Evolutionary conservation across 37 sponge, comb jelly and placozoan species (phyloP), one percentile per base, ranked within the genome.

Genomic region (Haliclona indistincta): DNA sequence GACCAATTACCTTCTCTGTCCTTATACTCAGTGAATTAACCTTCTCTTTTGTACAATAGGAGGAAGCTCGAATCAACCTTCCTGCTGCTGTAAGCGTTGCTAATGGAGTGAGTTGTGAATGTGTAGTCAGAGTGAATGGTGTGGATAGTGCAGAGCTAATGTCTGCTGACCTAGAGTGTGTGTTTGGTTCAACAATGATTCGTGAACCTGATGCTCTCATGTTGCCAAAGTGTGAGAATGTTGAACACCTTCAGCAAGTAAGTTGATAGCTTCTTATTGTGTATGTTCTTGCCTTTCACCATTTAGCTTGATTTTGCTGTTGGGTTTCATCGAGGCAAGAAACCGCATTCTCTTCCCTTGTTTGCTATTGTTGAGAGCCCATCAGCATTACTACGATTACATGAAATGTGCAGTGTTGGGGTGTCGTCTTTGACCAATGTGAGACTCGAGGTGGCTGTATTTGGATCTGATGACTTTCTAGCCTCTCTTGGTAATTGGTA

Each of bases 391-490:
- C 26, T 94, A 26, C 82, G 91, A 54, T 23, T 97, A 11, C 80
- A 72, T 19, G 84, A 81, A 47, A 91, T 94, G 0, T 89, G 82
- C 47, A 38, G 79, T 34, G 76, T 75, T 69, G 73, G 88, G n/a
- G 43, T 30, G 5, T 22, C 55, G 20, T 2, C 8, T 11, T 37
- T 42, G 7, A 72, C 17, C 23, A 44, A 26, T 4, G 26, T 80
- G 39, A 73, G 19, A 22, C 78, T 92, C 22, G 68, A 72, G 55
- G 80, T 69, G 15, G 39, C 92, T 1, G 56, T 78, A 5, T 95
- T 95, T 78, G 93, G 96, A 2, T 85, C 93, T 32, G 93, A 96
- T 54, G 97, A 96, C 79, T 96, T 67, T 84, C 76, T 86, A 6
- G 95, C 94, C 41, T 56, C 33, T 37, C 39, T 93, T 62, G 90